Percentiles rank a stretch among this genome's conserved stretches.
phyloP scores from a whole-genome alignment of 2,113 vertebrate genomes.

The Osmerus mordax region DNA sequence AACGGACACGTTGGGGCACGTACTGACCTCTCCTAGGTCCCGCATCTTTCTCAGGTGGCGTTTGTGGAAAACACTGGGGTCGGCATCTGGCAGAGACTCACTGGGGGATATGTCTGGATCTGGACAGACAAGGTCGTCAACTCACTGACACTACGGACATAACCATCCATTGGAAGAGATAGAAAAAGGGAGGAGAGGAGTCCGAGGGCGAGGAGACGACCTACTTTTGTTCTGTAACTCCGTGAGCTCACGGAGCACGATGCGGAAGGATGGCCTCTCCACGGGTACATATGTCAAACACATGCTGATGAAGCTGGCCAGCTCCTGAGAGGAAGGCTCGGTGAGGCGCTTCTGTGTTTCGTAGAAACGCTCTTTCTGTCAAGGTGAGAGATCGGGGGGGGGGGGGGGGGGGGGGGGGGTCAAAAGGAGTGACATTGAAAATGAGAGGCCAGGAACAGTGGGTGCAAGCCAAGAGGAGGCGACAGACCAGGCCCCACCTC shows the following conservation, averaged over 20 bases:
- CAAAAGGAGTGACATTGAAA: background rate
- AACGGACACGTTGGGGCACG: background rate
- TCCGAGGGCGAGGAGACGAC: conserved; percentile 21
- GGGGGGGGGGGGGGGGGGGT: too few species aligned
- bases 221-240: conserved; percentile 79
- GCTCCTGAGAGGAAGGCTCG: conserved; percentile 76
- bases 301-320: conserved; percentile 80
- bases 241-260: conserved; percentile 84
- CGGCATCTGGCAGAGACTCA: conserved; percentile 56
- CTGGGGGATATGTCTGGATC: conserved; percentile 74
- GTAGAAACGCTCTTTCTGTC: conserved; percentile 91
- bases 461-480: background rate
- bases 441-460: background rate
- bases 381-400: background rate
- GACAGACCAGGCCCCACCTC: conserved; percentile 70
- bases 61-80: conserved; percentile 85
- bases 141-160: background rate
- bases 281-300: conserved; percentile 80
- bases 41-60: conserved; percentile 86
- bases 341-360: conserved; percentile 78
- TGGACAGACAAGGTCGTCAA: conserved; percentile 37
- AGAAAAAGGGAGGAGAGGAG: background rate
- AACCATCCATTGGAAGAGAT: background rate
- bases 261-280: conserved; percentile 82
- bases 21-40: conserved; percentile 82